phyloP scores from a whole-genome alignment of 2,888 invertebrate species.

The Standfussiana lucernea region DNA sequence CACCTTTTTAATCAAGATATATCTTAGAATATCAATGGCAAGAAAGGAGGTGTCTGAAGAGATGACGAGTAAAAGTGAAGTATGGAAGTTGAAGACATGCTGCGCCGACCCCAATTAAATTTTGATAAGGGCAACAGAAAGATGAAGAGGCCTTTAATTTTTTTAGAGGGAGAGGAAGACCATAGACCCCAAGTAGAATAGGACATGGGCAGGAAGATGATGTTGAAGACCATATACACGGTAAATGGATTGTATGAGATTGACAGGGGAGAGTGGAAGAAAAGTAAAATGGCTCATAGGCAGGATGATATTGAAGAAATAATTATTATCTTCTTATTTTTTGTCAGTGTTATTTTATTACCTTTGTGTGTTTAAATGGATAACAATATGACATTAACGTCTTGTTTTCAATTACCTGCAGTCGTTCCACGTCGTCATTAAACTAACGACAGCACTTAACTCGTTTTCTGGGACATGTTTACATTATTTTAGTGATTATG shows the following conservation, averaged over 20 bases:
- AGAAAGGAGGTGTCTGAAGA: not conserved
- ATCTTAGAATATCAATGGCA: too few species aligned
- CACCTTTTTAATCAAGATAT: too few species aligned
- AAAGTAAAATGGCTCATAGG: not conserved
- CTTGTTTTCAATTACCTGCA: slow-evolving; percentile 11
- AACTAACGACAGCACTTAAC: slow-evolving; percentile 30
- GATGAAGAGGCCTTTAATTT: not conserved
- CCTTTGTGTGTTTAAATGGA: not conserved
- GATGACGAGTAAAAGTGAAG: not conserved
- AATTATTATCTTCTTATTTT: not conserved
- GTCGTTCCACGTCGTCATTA: slow-evolving; percentile 4
- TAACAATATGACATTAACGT: not conserved
- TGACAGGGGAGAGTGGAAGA: too few species aligned
- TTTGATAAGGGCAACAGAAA: not conserved
- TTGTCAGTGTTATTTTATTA: not conserved
- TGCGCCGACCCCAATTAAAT: not conserved
- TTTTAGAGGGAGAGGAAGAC: not conserved
- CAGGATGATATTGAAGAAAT: too few species aligned
- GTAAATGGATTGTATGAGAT: not conserved
- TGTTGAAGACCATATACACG: too few species aligned
- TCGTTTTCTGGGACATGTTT: slow-evolving; percentile 6
- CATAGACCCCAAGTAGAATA: too few species aligned
- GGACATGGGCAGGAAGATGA: too few species aligned
- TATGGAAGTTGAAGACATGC: not conserved
- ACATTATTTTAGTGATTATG: slow-evolving; percentile 27